These are phyloP conservation scores for Portunus trituberculatus DNA, from an alignment of 1,140 invertebrate genomes.

Conservation along the genomic window DNA sequence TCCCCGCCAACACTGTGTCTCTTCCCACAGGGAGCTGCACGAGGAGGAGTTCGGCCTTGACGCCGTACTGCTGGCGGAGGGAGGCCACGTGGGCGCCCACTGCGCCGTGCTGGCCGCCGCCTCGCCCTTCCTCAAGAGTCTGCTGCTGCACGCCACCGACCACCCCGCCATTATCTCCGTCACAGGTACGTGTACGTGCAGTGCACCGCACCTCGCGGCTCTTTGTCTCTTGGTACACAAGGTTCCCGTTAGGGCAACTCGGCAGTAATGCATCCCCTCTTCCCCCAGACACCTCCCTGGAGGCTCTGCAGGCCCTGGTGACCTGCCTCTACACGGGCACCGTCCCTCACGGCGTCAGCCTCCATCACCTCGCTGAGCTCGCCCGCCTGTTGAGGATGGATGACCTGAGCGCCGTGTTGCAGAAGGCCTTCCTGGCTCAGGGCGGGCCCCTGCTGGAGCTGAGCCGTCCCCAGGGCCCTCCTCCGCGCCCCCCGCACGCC, in stretches of 20 bases:
- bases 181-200: constrained; percentile 63
- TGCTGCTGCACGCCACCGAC: constrained; percentile 62
- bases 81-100: constrained; percentile 71
- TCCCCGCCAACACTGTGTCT: background rate
- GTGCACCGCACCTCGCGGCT: background rate
- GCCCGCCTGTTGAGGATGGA: constrained; percentile 66
- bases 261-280: background rate
- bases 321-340: constrained; percentile 70
- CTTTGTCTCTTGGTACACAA: background rate
- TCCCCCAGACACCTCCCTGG: constrained; percentile 57
- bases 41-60: constrained; percentile 72
- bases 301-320: constrained; percentile 61
- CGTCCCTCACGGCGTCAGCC: constrained; percentile 58
- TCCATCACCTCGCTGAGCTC: constrained; percentile 53
- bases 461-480: background rate
- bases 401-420: constrained; percentile 61
- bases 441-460: constrained; percentile 62
- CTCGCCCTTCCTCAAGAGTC: constrained; percentile 66
- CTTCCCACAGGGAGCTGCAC: constrained; percentile 57
- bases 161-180: constrained; percentile 72
- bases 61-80: constrained; percentile 68
- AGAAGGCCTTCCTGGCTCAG: constrained; percentile 67
- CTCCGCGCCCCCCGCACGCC: background rate
- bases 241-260: background rate
- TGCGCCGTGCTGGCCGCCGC: constrained; percentile 72